phyloP scores from a whole-genome alignment of 2,113 vertebrate species.

The Empidonax traillii region DNA sequence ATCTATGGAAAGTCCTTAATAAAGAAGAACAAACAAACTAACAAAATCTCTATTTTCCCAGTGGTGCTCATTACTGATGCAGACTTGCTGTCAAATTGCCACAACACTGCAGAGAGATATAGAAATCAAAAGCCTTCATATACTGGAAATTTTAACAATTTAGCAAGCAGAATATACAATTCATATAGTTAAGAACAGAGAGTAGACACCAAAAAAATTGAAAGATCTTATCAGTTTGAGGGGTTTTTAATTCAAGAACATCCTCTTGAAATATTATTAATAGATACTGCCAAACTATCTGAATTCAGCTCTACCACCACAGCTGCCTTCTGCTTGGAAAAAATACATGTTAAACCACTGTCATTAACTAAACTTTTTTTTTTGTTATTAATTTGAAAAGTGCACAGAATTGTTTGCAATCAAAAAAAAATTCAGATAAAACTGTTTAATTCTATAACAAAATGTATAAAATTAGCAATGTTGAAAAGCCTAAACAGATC shows the following conservation, averaged over 20 bases:
- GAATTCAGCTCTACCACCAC: neutral
- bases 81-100: slow-evolving; percentile 2
- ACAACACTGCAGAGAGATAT: neutral
- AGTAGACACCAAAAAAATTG: neutral
- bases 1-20: neutral
- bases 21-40: neutral
- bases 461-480: neutral
- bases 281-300: neutral
- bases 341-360: neutral
- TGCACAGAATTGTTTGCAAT: neutral
- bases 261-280: neutral
- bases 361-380: neutral
- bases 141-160: neutral
- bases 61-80: neutral
- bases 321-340: neutral
- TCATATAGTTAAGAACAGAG: neutral
- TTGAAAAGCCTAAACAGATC: neutral
- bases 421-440: neutral
- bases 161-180: neutral
- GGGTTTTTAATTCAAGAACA: neutral
- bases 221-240: neutral
- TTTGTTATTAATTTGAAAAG: neutral
- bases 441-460: neutral
- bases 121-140: neutral
- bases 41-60: neutral